These are phyloP conservation scores for Sebastes taczanowskii DNA, from an alignment of 2,797 vertebrate species.

Conservation along the genomic window DNA sequence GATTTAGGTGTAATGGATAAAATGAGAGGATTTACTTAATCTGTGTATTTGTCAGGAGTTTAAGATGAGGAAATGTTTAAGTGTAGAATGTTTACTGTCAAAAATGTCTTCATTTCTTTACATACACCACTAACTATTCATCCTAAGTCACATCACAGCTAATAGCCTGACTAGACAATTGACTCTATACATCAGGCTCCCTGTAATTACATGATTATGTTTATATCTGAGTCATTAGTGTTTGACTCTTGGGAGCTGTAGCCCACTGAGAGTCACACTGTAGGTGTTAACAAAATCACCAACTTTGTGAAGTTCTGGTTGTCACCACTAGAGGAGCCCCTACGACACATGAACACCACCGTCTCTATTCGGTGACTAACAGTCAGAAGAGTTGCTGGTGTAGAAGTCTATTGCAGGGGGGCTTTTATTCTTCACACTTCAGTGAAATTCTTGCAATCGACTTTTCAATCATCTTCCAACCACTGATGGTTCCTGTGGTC, in stretches of 20 bases:
- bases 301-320: constrained; percentile 41
- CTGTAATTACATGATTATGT: neutral
- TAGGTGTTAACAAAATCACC: neutral
- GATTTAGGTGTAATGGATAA: neutral
- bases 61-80: neutral
- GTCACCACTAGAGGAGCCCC: constrained; percentile 81
- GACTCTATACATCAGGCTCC: neutral
- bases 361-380: neutral
- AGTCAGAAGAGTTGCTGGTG: neutral
- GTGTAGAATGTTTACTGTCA: neutral
- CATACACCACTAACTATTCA: neutral
- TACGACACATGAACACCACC: constrained; percentile 55
- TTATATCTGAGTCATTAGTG: neutral
- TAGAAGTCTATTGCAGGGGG: neutral
- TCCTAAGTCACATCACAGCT: neutral
- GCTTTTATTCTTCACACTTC: constrained; percentile 16
- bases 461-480: constrained; percentile 10
- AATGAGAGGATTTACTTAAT: neutral
- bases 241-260: neutral
- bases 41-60: neutral
- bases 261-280: neutral
- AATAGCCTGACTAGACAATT: neutral
- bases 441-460: constrained; percentile 24
- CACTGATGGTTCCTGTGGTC: constrained; percentile 23
- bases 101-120: neutral